Evolutionary conservation across 2,113 vertebrate genomes (phyloP), one percentile per base, ranked within the genome.

Genomic region (Neodon shergylaensis): DNA sequence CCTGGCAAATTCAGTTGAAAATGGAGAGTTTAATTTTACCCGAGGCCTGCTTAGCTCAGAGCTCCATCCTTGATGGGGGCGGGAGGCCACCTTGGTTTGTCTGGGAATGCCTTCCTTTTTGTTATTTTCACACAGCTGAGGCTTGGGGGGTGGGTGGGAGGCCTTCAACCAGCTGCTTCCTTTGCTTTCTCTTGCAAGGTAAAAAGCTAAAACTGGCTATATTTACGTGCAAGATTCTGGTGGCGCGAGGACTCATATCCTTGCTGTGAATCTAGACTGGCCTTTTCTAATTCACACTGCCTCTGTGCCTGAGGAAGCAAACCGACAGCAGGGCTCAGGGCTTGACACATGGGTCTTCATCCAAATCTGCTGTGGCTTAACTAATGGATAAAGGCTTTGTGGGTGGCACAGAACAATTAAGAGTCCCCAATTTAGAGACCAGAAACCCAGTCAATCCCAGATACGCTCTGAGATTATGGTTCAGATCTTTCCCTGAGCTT

Each of bases 1-100:
- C 95, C 79, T 84, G 79, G 95, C 95, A 97, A 98, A 98, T 97
- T 87, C 81, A 85, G 95, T 98, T 97, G 74, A 97, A 98, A 98
- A 93, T 16, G 1, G 79, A 96, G 90, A 96, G 90, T 96, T 97
- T 91, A 85, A 94, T 95, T 97, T 96, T 77, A 92, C 90, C 72
- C 0, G 11, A 92, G 90, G 88, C 89, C 44, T 93, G 92, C 44
- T 95, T 78, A 94, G 92, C 88, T 52, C 49, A 88, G 42, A 81
- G 96, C 52, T 92, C 47, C 26, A 14, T 88, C 94, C 77, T 90
- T 47, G 81, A 26, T 93, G 86, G n/a, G 72, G 63, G 28, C 14
- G n/a, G 94, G 78, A 70, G 65, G 6, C n/a, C 63, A 49, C 28
- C n/a, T 92, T 39, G 65, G n/a, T 39, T 90, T 95, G 74, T 44